These are phyloP conservation scores for Trachymyrmex cornetzi DNA, from an alignment of 1,140 invertebrate genomes.

Conservation along the genomic window DNA sequence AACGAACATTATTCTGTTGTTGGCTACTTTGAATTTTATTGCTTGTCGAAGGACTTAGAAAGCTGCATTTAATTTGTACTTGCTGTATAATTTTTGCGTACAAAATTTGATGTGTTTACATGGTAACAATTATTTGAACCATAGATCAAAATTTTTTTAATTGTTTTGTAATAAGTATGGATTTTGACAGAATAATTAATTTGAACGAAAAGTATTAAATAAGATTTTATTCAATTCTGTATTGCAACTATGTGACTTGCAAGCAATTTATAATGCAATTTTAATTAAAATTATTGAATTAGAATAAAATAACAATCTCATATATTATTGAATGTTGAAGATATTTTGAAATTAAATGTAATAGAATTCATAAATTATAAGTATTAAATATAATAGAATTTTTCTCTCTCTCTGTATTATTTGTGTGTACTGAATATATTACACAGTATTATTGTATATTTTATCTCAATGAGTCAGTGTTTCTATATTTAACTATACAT, in stretches of 20 bases:
- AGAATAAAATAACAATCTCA: not conserved
- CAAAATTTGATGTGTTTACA: not conserved
- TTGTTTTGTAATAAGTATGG: not conserved
- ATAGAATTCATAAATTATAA: not conserved
- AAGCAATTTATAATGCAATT: not conserved
- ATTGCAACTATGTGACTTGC: not conserved
- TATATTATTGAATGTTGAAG: not conserved
- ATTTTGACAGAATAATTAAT: not conserved
- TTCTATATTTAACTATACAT: not conserved
- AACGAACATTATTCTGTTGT: conserved; percentile 29
- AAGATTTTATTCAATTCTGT: not conserved
- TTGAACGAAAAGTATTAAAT: not conserved
- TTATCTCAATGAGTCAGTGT: conserved; percentile 1
- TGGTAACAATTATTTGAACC: not conserved
- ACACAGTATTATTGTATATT: not conserved
- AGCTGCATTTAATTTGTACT: not conserved
- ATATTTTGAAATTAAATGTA: not conserved
- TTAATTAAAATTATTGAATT: not conserved
- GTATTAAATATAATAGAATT: not conserved
- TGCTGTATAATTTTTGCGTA: not conserved
- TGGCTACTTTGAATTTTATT: conserved; percentile 11
- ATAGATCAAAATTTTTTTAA: not conserved
- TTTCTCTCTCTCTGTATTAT: not conserved
- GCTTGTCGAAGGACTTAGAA: conserved; percentile 2
- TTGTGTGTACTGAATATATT: not conserved